Evolutionary conservation across 2,113 vertebrate species (phyloP).

Genomic region (Columbina picui): DNA sequence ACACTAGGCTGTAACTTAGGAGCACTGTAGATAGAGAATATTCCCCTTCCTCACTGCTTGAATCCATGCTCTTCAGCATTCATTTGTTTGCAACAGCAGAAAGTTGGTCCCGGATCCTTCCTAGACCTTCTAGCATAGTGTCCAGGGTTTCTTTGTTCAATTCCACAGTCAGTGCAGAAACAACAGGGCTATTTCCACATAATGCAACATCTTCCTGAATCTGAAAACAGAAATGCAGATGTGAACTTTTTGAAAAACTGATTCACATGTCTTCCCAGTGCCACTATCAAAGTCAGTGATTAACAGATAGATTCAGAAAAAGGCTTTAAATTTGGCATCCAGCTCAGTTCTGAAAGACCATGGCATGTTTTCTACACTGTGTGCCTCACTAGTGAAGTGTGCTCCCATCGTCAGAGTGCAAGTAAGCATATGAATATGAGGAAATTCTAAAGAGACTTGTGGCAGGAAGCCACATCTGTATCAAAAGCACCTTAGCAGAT

Average conservation of each 20-base stretch:
- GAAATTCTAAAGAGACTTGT: neutral
- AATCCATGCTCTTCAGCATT: neutral
- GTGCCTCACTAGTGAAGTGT: neutral
- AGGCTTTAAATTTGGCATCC: neutral
- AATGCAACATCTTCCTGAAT: slow-evolving; percentile 82
- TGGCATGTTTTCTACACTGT: neutral
- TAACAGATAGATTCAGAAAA: neutral
- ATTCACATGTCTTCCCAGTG: neutral
- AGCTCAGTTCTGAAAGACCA: neutral
- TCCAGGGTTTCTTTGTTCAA: slow-evolving; percentile 92
- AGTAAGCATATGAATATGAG: neutral
- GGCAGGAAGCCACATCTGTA: neutral
- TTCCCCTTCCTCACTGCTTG: neutral
- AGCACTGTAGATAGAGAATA: neutral
- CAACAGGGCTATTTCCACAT: slow-evolving; percentile 63
- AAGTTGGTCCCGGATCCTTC: slow-evolving; percentile 91
- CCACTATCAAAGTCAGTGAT: neutral
- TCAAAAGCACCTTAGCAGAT: neutral
- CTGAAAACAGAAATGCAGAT: slow-evolving; percentile 69
- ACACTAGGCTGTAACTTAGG: neutral
- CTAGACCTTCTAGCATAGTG: slow-evolving; percentile 93
- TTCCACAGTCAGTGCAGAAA: slow-evolving; percentile 88
- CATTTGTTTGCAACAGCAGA: slow-evolving; percentile 87
- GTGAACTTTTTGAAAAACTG: neutral
- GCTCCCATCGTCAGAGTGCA: neutral